Percentiles rank a stretch among this genome's conserved stretches.
Evolutionary conservation across 2,113 vertebrate genomes (phyloP).

Genomic region (Bathybates hornii): DNA sequence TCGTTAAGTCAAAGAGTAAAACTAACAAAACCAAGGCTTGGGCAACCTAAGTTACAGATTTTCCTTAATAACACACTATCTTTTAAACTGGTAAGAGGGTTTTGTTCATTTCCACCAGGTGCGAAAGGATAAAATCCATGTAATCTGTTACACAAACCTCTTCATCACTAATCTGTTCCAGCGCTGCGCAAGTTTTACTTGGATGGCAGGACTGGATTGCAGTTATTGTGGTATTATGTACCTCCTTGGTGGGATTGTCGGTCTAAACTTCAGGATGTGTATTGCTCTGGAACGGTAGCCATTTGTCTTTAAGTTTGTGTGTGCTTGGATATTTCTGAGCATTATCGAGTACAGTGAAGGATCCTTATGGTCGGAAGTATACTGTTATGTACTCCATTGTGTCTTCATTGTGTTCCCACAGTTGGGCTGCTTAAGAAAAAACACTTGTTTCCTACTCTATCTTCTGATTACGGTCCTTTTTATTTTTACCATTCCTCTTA

Average conservation of each 20-base stretch:
- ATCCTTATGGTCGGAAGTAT: not conserved
- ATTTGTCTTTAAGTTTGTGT: not conserved
- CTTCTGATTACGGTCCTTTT: not conserved
- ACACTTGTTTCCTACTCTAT: not conserved
- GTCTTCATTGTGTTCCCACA: not conserved
- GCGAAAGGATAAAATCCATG: no score
- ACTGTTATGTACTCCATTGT: not conserved
- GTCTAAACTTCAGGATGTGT: not conserved
- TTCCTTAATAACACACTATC: no score
- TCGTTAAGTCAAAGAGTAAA: no score
- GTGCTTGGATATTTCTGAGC: not conserved
- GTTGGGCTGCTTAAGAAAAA: not conserved
- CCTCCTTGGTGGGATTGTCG: not conserved
- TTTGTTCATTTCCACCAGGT: no score
- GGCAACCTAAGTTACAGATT: no score
- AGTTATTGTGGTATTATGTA: no score
- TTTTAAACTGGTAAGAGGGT: no score
- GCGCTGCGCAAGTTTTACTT: no score
- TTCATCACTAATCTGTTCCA: no score
- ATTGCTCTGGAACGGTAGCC: not conserved
- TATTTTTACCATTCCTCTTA: not conserved
- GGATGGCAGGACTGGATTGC: no score
- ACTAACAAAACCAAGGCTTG: no score
- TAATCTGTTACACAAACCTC: no score
- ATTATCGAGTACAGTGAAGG: not conserved